phyloP scores from a whole-genome alignment of 2,797 vertebrate species.

The Spinus pinus region DNA sequence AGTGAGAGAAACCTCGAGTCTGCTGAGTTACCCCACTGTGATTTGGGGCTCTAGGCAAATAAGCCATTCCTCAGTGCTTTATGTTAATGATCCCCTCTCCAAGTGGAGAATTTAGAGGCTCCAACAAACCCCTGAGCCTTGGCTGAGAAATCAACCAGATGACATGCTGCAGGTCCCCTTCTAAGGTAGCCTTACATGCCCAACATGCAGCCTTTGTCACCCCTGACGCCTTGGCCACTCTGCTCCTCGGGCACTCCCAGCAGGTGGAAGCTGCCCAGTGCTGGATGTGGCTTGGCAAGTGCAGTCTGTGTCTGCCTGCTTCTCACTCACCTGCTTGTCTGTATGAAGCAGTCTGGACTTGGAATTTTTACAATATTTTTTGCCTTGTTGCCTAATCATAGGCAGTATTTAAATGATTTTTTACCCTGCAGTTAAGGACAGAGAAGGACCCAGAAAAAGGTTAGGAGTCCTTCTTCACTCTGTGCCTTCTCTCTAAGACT shows the following conservation, averaged over 20 bases:
- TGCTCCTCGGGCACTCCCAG: background rate
- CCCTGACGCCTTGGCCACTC: accelerated
- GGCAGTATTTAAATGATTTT: background rate
- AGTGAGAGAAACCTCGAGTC: background rate
- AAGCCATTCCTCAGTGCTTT: background rate
- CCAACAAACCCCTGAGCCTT: background rate
- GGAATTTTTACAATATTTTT: background rate
- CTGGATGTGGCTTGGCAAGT: background rate
- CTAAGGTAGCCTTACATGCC: background rate
- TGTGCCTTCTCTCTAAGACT: background rate
- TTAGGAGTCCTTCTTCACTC: background rate
- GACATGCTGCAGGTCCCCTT: background rate
- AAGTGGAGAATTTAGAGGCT: background rate
- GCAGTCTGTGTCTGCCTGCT: background rate
- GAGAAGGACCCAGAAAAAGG: background rate
- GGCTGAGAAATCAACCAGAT: background rate
- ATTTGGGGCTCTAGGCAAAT: background rate
- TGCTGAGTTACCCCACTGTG: accelerated
- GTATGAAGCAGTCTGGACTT: background rate
- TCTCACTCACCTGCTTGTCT: background rate
- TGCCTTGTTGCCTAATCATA: background rate
- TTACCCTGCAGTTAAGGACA: background rate
- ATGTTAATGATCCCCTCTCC: background rate
- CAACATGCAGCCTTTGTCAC: background rate
- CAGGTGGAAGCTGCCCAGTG: background rate